phyloP scores from a whole-genome alignment of 53 echinoderm and acorn worm genomes.

The Astropecten irregularis region DNA sequence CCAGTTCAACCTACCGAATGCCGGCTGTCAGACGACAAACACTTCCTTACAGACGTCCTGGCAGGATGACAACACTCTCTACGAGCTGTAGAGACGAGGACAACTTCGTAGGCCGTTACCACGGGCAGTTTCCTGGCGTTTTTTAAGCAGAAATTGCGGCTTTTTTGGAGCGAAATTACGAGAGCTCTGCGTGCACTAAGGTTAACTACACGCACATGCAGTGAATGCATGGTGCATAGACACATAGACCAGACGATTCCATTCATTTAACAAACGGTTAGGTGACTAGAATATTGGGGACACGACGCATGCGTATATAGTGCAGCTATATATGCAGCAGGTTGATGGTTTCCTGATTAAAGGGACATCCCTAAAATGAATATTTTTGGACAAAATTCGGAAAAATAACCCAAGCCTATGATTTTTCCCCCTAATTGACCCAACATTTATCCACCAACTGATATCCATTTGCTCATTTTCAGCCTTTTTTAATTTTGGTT shows the following conservation, averaged over 20 bases:
- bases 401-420: no score
- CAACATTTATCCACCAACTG: no score
- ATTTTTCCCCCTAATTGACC: no score
- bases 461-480: no score
- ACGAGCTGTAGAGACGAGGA: neutral
- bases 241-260: neutral
- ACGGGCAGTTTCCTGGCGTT: constrained; percentile 25
- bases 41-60: neutral
- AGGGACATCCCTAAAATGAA: no score
- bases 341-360: constrained; percentile 4
- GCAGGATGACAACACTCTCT: neutral
- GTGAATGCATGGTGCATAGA: neutral
- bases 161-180: constrained; percentile 48
- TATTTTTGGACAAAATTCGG: no score
- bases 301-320: constrained; percentile 52
- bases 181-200: constrained; percentile 46
- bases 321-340: neutral
- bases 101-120: neutral
- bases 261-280: constrained; percentile 11
- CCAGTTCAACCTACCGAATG: constrained; percentile 22
- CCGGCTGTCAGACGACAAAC: neutral
- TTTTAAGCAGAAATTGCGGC: constrained; percentile 55
- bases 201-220: constrained; percentile 31
- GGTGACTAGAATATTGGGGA: constrained; percentile 52
- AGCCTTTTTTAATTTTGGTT: no score